A percentile compares a stretch with the other conserved stretches of the same genome.
phyloP scores from a whole-genome alignment of 1,140 invertebrate genomes.

The Agrypnia vestita region DNA sequence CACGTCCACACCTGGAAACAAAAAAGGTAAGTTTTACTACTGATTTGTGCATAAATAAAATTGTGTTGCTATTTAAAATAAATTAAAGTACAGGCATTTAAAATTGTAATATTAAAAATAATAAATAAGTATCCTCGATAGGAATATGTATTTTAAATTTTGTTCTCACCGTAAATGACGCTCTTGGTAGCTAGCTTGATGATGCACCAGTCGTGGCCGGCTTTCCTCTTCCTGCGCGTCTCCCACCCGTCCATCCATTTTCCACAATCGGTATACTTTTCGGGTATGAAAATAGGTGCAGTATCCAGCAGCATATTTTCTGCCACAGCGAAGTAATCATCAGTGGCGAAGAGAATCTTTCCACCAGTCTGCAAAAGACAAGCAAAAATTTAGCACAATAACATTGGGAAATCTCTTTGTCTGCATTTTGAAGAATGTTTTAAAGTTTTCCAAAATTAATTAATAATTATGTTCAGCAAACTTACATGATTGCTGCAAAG shows the following conservation, averaged over 20 bases:
- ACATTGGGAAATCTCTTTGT: no score
- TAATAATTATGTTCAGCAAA: background rate
- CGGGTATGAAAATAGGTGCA: conserved; percentile 75
- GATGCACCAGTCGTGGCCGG: conserved; percentile 80
- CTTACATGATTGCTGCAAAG: conserved; percentile 56
- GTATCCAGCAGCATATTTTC: conserved; percentile 77
- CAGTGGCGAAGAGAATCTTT: conserved; percentile 77
- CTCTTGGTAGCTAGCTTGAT: conserved; percentile 76
- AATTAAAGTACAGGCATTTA: no score
- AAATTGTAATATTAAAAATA: no score
- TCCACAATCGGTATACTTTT: conserved; percentile 77
- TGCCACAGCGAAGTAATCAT: conserved; percentile 80
- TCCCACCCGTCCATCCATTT: conserved; percentile 86
- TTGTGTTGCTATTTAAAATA: no score
- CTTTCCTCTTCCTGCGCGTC: conserved; percentile 76
- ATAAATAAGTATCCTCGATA: no score
- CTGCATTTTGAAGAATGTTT: no score
- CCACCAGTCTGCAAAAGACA: conserved; percentile 72
- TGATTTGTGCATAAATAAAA: no score
- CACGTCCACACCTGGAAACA: conserved; percentile 71
- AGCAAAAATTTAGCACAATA: background rate
- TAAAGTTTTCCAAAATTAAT: background rate
- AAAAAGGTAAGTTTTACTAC: conserved; percentile 43
- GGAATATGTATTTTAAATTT: no score
- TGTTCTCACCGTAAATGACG: conserved; percentile 71